Evolutionary conservation across 2,113 vertebrate genomes (phyloP).

Genomic region (Dromaius novaehollandiae): DNA sequence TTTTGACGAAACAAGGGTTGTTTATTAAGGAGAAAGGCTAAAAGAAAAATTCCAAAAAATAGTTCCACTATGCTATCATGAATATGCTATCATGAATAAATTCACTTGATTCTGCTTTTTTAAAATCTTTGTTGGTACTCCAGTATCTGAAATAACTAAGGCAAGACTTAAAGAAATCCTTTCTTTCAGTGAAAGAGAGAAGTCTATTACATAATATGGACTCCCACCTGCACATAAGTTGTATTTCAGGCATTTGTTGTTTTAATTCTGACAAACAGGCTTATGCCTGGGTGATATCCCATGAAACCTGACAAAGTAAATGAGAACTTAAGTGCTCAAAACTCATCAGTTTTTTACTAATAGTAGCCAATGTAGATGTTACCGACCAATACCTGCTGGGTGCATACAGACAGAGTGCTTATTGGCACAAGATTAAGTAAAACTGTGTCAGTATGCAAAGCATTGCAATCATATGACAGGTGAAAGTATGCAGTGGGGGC

Average conservation of each 20-base stretch:
- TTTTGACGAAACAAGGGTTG: not conserved
- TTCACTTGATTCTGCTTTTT: not conserved
- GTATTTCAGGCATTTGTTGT: not conserved
- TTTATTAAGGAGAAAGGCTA: not conserved
- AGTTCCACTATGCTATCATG: not conserved
- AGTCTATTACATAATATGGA: not conserved
- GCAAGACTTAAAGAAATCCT: not conserved
- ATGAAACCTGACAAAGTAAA: not conserved
- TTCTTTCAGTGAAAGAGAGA: not conserved
- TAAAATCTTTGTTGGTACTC: not conserved
- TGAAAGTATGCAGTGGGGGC: no score
- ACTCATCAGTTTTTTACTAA: not conserved
- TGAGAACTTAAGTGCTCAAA: not conserved
- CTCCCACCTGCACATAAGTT: not conserved
- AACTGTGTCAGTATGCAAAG: not conserved
- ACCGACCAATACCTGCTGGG: not conserved
- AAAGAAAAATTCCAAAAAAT: not conserved
- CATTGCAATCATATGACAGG: not conserved
- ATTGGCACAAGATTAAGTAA: not conserved
- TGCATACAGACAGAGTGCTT: not conserved
- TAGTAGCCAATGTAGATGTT: not conserved
- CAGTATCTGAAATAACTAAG: not conserved
- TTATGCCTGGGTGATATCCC: not conserved
- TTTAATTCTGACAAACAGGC: not conserved
- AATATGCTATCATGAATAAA: fast-evolving